Evolutionary conservation across 1,140 invertebrate genomes (phyloP).

Genomic region (Nebria ingens): DNA sequence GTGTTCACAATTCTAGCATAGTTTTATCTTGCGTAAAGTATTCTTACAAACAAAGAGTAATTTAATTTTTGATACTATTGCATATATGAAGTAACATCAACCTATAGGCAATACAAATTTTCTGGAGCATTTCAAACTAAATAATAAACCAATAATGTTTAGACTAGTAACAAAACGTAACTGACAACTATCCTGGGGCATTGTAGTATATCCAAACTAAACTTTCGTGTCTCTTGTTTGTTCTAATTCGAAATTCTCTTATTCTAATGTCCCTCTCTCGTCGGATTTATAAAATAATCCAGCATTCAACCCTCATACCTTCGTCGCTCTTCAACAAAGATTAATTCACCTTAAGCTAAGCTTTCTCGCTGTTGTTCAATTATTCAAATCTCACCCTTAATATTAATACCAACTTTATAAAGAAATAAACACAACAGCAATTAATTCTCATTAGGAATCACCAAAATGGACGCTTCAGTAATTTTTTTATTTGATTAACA

Average conservation of each 20-base stretch:
- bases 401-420: too few relatives aligned
- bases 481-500: too few relatives aligned
- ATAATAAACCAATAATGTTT: too few relatives aligned
- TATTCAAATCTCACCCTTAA: too few relatives aligned
- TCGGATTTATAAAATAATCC: conserved; percentile 6
- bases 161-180: too few relatives aligned
- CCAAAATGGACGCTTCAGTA: too few relatives aligned
- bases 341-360: neutral
- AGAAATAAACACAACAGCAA: neutral
- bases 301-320: conserved; percentile 6
- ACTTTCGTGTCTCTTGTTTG: neutral
- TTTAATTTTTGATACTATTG: neutral
- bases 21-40: neutral
- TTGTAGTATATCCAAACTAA: neutral
- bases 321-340: neutral
- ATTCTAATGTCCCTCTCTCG: conserved; percentile 2
- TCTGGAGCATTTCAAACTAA: neutral
- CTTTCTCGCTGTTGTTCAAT: too few relatives aligned
- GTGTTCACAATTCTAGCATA: neutral
- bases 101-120: neutral
- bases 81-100: neutral
- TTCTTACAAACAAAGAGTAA: neutral
- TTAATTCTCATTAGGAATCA: neutral
- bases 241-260: conserved; percentile 4
- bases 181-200: neutral